Evolutionary conservation across 2,113 vertebrate genomes (phyloP).

Genomic region (Serilophus lunatus): DNA sequence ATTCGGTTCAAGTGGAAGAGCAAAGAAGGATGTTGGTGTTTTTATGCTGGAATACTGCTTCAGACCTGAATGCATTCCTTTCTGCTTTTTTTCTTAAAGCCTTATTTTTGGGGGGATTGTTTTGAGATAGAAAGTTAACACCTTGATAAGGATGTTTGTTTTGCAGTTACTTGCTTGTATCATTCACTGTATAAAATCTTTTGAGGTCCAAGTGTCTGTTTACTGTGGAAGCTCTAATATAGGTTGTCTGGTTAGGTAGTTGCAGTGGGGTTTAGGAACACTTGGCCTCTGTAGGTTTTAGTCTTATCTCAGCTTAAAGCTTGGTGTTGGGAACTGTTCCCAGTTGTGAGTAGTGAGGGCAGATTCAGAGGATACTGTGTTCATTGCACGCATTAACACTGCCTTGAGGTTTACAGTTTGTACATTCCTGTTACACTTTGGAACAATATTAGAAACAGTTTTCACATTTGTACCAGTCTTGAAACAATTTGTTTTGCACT

Average conservation of each 20-base stretch:
- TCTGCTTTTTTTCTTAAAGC: background rate
- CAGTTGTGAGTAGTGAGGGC: background rate
- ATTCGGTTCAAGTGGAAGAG: background rate
- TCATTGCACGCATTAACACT: background rate
- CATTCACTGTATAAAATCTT: background rate
- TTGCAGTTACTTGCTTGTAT: background rate
- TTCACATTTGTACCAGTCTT: background rate
- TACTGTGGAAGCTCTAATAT: background rate
- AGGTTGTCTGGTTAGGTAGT: background rate
- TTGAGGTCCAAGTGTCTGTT: background rate
- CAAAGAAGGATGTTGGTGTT: background rate
- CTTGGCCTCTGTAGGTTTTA: background rate
- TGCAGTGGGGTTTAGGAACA: background rate
- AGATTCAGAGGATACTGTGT: background rate
- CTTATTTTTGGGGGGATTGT: background rate
- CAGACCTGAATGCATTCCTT: background rate
- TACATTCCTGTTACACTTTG: slow-evolving; percentile 33
- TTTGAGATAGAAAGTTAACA: background rate
- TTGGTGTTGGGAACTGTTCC: background rate
- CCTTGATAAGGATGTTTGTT: background rate
- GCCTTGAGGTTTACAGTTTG: background rate
- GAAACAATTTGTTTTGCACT: background rate
- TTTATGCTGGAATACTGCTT: background rate
- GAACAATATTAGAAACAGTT: background rate
- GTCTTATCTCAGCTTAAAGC: background rate